Evolutionary conservation across 2,888 invertebrate genomes (phyloP).

Genomic region (Rhabditoides inermis): DNA sequence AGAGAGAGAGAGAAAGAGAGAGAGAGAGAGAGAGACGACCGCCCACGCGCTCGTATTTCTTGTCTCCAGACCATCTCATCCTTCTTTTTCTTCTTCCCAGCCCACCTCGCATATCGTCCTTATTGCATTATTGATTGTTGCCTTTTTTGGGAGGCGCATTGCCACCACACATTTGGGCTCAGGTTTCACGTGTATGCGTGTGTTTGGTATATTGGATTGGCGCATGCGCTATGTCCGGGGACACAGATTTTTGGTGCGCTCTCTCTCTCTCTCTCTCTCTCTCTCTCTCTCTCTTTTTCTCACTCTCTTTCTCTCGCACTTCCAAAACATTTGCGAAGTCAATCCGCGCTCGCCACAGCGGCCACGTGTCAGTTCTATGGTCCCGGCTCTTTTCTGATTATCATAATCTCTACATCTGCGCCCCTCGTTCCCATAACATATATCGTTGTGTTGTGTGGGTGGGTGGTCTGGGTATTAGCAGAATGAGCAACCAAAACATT

Average conservation of each 20-base stretch:
- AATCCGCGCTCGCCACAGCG: too few relatives aligned
- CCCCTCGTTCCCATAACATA: background rate
- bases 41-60: background rate
- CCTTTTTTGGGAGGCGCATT: too few relatives aligned
- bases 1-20: background rate
- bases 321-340: background rate
- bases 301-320: slow-evolving; percentile 2
- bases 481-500: too few relatives aligned
- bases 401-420: background rate
- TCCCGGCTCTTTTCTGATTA: too few relatives aligned
- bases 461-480: too few relatives aligned
- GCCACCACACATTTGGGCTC: too few relatives aligned
- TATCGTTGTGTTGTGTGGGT: too few relatives aligned
- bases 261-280: slow-evolving; percentile 1
- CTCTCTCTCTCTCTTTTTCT: slow-evolving; percentile 7
- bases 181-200: too few relatives aligned
- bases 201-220: background rate
- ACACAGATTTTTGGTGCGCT: background rate
- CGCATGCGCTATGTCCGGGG: background rate
- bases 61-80: background rate
- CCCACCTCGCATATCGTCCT: background rate
- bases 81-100: background rate
- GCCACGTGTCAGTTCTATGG: too few relatives aligned
- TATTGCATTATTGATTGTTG: too few relatives aligned
- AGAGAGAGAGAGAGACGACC: background rate